Evolutionary conservation across 2,113 vertebrate species (phyloP), one percentile per base, ranked within the genome.

Genomic region (Turnix velox): DNA sequence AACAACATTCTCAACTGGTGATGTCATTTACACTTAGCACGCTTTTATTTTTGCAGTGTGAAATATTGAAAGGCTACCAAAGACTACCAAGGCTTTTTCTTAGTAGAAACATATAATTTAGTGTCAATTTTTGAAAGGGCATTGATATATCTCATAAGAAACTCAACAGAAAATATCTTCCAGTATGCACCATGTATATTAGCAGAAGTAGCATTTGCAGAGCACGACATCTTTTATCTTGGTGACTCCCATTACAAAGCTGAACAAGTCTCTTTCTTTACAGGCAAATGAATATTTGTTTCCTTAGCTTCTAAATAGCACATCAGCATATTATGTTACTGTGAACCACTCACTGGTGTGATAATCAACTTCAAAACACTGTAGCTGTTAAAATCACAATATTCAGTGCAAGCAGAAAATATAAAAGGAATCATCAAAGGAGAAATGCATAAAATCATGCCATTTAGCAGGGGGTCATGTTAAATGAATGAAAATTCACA

Each of bases 41-140:
- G n/a, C 51, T 87, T 93, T 96, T 93, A 89, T 85, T 84, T 84
- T 39, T 10, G 12, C 61, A 74, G 55, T 58, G 67, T 35, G 39
- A 95, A 96, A 92, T 88, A 80, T 14, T 76, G 84, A 95, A 95
- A 94, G 71, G 43, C 31, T 84, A 73, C 52, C 63, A 90, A 93
- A 90, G 80, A 48, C 25, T 75, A 55, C 37, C 42, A 84, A 40
- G 28, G 28, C 73, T 84, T 45, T 39, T 71, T 58, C 48, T 87
- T 87, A 88, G 81, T 74, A 83, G 78, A 55, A 96, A 93, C 55
- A 88, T 42, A 82, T 35, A 82, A 96, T 94, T 86, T 91, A 72
- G 22, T 83, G 51, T 57, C 42, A 82, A 18, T 20, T 77, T 97
- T 82, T 94, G 67, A 94, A 96, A 94, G 55, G 18, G 30, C 48